Conservation (phyloP, 2,888 invertebrate genomes). For the Xestia ashworthii region DNA sequence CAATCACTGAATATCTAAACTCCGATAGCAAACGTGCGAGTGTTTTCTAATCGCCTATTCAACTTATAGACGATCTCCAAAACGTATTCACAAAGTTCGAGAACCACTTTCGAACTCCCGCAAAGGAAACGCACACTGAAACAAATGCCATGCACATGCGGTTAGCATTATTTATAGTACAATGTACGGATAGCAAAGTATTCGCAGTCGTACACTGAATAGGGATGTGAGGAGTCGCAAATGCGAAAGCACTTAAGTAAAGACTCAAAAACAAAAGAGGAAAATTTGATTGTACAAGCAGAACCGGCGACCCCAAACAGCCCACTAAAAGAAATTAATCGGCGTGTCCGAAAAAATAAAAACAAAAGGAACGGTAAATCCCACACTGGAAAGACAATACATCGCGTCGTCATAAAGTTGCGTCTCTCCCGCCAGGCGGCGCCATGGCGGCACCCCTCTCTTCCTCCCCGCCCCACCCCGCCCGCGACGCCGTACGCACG, state of each 20-base stretch:
- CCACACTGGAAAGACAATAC: slow-evolving; percentile 88
- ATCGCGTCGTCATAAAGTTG: slow-evolving; percentile 87
- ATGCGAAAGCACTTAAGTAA: slow-evolving; percentile 71
- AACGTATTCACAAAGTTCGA: slow-evolving; percentile 71
- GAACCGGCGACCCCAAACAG: slow-evolving; percentile 76
- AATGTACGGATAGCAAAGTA: slow-evolving; percentile 43
- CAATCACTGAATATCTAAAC: slow-evolving; percentile 30
- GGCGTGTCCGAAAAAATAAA: slow-evolving; percentile 84
- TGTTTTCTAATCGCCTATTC: slow-evolving; percentile 61
- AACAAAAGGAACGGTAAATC: slow-evolving; percentile 87
- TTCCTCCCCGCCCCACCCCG: slow-evolving; percentile 35
- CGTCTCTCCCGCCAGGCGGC: slow-evolving; percentile 88
- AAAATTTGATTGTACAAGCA: slow-evolving; percentile 75
- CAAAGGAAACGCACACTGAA: slow-evolving; percentile 79
- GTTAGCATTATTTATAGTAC: slow-evolving; percentile 74
- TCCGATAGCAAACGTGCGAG: slow-evolving; percentile 43
- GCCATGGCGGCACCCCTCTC: slow-evolving; percentile 78
- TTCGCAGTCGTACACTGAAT: slow-evolving; percentile 59
- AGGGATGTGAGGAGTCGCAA: slow-evolving; percentile 59
- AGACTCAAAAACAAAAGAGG: slow-evolving; percentile 71
- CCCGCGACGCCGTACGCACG: slow-evolving; percentile 81
- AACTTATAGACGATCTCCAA: slow-evolving; percentile 71
- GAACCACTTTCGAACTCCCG: slow-evolving; percentile 76
- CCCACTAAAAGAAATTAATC: slow-evolving; percentile 85
- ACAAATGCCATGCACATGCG: slow-evolving; percentile 78